Evolutionary conservation across 2,113 vertebrate genomes (phyloP).

Genomic region (Vombatus ursinus): DNA sequence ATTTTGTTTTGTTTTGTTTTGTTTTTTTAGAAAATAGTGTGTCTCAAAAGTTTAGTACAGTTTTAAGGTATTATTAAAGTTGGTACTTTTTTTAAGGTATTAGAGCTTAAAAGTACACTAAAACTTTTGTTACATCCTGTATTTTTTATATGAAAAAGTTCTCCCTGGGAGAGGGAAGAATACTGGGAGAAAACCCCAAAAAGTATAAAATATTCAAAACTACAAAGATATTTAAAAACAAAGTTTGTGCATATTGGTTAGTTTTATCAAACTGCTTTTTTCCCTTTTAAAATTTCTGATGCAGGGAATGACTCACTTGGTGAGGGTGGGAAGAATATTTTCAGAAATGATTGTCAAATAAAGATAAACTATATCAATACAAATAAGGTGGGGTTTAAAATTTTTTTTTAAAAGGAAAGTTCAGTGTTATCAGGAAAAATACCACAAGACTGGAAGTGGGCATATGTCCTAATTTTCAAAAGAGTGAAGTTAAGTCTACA

Average conservation of each 20-base stretch:
- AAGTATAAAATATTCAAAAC: not conserved
- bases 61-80: not conserved
- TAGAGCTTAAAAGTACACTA: not conserved
- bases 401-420: not conserved
- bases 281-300: not conserved
- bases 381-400: not conserved
- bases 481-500: not conserved
- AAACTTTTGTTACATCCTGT: not conserved
- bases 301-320: not conserved
- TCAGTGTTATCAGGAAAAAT: not conserved
- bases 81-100: not conserved
- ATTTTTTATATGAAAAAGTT: not conserved
- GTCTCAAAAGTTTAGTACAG: not conserved
- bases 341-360: not conserved
- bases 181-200: not conserved
- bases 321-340: not conserved
- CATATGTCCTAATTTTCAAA: not conserved
- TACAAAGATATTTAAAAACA: not conserved
- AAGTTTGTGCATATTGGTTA: not conserved
- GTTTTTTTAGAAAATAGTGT: not conserved
- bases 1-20: not conserved
- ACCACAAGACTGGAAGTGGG: not conserved
- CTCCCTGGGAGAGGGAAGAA: not conserved
- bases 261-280: not conserved
- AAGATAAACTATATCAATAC: not conserved